Percentiles rank a stretch among this genome's conserved stretches.
Conservation (phyloP, 2,797 vertebrate species). For the Helostoma temminkii region DNA sequence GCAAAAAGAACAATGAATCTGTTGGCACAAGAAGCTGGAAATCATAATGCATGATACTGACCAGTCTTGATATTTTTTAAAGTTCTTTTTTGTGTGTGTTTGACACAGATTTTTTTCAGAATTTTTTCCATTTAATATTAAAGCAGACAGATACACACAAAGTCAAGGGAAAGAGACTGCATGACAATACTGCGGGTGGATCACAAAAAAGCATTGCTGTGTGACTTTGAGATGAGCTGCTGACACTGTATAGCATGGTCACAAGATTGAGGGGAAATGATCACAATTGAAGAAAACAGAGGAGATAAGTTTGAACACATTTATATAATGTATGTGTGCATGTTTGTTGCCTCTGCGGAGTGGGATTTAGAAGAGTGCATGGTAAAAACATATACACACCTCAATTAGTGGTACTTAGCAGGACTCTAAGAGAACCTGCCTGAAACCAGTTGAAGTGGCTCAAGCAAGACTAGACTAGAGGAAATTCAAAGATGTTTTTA, state of each 20-base stretch:
- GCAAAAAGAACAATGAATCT: conserved; percentile 29
- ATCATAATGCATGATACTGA: conserved; percentile 34
- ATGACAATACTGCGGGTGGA: conserved; percentile 37
- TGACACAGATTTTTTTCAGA: conserved; percentile 32
- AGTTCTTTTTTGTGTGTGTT: conserved; percentile 11
- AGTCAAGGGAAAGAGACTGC: conserved; percentile 32
- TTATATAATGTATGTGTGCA: conserved; percentile 1
- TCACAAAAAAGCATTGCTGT: conserved; percentile 48
- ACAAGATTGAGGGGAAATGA: conserved; percentile 23
- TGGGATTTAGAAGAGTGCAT: conserved; percentile 4
- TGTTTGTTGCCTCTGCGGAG: conserved; percentile 35
- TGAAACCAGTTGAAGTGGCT: conserved; percentile 76
- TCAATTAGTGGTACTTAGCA: conserved; percentile 76
- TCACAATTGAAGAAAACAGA: conserved; percentile 46
- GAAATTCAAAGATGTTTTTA: conserved; percentile 70
- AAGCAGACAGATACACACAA: conserved; percentile 24
- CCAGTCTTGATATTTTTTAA: conserved; percentile 13
- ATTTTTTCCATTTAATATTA: conserved; percentile 36
- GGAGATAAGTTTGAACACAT: conserved; percentile 1
- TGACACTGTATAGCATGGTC: conserved; percentile 26
- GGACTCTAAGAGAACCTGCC: conserved; percentile 56
- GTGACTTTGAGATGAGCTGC: conserved; percentile 65
- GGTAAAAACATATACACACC: conserved; percentile 55
- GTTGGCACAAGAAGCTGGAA: conserved; percentile 32
- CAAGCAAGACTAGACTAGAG: conserved; percentile 55